Conservation (phyloP, 1,140 invertebrate species). For the Euwallacea similis region DNA sequence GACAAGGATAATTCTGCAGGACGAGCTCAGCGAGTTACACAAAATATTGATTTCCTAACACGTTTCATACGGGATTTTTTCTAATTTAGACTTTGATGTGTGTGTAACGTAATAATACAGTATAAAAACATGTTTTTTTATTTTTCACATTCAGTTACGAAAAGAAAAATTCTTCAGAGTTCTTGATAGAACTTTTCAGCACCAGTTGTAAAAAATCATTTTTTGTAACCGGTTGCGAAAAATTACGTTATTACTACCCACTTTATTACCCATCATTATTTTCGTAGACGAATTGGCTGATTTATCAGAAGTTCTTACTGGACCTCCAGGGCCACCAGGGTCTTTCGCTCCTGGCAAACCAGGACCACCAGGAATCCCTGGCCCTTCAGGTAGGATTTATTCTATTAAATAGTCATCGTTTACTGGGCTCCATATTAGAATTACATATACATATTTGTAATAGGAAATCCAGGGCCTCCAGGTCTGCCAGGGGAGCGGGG, state of each 20-base stretch:
- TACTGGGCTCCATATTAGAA: background rate
- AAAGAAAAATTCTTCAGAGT: too few species aligned
- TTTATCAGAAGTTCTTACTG: slow-evolving; percentile 61
- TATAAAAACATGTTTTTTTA: too few species aligned
- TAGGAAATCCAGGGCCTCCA: slow-evolving; percentile 50
- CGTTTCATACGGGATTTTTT: too few species aligned
- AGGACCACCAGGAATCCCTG: slow-evolving; percentile 57
- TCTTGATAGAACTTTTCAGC: background rate
- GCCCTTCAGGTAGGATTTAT: slow-evolving; percentile 51
- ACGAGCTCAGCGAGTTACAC: too few species aligned
- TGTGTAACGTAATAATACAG: too few species aligned
- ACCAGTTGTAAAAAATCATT: background rate
- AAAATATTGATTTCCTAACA: too few species aligned
- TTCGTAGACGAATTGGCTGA: slow-evolving; percentile 64
- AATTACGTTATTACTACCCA: background rate
- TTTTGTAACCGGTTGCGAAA: background rate
- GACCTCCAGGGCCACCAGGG: slow-evolving; percentile 65
- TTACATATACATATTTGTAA: slow-evolving; percentile 13
- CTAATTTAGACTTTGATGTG: too few species aligned
- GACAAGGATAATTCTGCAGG: too few species aligned
- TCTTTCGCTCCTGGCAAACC: slow-evolving; percentile 61
- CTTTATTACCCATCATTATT: slow-evolving; percentile 8
- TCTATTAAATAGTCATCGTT: slow-evolving; percentile 9
- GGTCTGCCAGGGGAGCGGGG: slow-evolving; percentile 58
- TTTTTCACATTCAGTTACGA: too few species aligned